Percentiles rank a stretch among this genome's conserved stretches.
Evolutionary conservation across 2,888 invertebrate genomes (phyloP).

Genomic region (Tribolium freemani): DNA sequence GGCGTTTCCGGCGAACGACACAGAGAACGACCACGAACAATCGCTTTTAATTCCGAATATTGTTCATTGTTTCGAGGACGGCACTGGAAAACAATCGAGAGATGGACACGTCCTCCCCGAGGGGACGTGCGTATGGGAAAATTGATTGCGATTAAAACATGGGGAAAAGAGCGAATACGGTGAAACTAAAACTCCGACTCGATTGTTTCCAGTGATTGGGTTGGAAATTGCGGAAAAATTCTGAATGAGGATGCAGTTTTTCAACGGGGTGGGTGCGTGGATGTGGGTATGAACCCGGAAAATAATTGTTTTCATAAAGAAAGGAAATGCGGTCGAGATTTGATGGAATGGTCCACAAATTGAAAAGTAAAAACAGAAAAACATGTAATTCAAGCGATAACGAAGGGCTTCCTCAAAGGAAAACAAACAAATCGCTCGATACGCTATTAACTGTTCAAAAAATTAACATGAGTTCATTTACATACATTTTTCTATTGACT

Average conservation of each 20-base stretch:
- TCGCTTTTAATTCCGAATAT: slow-evolving; percentile 35
- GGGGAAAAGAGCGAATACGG: background rate
- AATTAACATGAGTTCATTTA: too few relatives aligned
- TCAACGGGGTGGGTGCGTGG: background rate
- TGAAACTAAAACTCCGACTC: background rate
- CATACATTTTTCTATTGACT: background rate
- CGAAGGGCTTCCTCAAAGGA: too few relatives aligned
- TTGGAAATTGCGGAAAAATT: background rate
- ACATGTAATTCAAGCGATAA: background rate
- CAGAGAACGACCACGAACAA: slow-evolving; percentile 38
- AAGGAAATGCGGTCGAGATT: background rate
- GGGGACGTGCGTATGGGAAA: slow-evolving; percentile 5
- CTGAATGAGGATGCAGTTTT: background rate
- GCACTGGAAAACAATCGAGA: slow-evolving; percentile 18
- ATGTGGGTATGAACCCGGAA: background rate
- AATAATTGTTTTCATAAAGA: background rate
- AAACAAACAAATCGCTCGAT: too few relatives aligned
- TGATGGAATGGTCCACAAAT: background rate
- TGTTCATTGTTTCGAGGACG: slow-evolving; percentile 32
- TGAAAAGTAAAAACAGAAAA: background rate
- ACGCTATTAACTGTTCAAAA: too few relatives aligned
- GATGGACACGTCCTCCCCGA: background rate
- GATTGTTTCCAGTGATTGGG: background rate
- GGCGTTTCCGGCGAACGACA: slow-evolving; percentile 28
- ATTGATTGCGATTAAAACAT: background rate